Percentiles rank a stretch among this genome's conserved stretches.
Evolutionary conservation across 2,797 vertebrate genomes (phyloP).

Genomic region (Aselliscus stoliczkanus): DNA sequence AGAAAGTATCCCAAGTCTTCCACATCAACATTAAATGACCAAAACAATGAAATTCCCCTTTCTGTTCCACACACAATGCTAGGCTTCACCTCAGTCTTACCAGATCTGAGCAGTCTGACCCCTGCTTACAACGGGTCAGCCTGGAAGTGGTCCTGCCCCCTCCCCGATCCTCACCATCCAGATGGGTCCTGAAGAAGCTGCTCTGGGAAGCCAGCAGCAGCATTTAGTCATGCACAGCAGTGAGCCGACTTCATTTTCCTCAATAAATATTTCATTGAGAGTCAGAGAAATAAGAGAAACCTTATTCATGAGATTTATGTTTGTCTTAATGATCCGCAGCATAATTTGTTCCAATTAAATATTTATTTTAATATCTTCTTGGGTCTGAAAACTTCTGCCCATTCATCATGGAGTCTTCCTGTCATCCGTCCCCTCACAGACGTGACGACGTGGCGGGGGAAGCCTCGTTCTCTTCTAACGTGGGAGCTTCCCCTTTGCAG

Average conservation of each 20-base stretch:
- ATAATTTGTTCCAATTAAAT: conserved; percentile 78
- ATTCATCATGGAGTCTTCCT: conserved; percentile 59
- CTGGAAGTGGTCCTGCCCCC: not conserved
- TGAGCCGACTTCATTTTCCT: conserved; percentile 67
- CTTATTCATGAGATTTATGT: conserved; percentile 78
- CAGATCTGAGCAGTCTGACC: not conserved
- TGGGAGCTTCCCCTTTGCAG: not conserved
- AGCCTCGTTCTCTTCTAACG: not conserved
- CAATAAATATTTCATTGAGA: conserved; percentile 75
- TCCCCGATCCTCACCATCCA: not conserved
- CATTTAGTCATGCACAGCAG: conserved; percentile 59
- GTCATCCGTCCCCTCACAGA: conserved; percentile 44
- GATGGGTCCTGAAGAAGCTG: not conserved
- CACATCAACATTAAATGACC: conserved; percentile 9
- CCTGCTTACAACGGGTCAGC: not conserved
- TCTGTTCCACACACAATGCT: not conserved
- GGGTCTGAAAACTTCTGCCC: conserved; percentile 72
- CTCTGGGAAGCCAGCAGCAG: conserved; percentile 13
- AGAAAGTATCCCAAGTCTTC: not conserved
- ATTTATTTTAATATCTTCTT: conserved; percentile 77
- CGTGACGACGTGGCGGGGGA: conserved; percentile 46
- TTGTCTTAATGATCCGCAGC: conserved; percentile 67
- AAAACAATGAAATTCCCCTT: conserved; percentile 4
- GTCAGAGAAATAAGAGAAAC: conserved; percentile 70
- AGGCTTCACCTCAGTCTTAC: not conserved